Evolutionary conservation across 1,140 invertebrate species (phyloP), one percentile per base, ranked within the genome.

Genomic region (Neocloeon triangulifer): DNA sequence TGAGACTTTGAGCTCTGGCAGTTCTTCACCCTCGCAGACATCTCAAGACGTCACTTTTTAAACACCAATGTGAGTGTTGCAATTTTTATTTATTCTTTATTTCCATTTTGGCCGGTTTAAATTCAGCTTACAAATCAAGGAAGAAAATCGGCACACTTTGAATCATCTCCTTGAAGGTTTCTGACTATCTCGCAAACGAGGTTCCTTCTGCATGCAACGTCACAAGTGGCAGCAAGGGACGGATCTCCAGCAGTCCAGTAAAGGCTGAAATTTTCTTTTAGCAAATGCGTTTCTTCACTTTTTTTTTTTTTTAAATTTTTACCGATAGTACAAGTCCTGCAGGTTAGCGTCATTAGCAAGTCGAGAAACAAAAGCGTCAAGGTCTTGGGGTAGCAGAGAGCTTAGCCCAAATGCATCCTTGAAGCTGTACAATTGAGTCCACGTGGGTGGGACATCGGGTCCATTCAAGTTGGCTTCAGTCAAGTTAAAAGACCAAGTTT

Each of bases 11-110:
- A 70, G 66, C 44, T 69, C 66, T 5, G 58, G 55, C 14, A 69
- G 66, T 51, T 70, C 68, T 4, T 66, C 56, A 41, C 63, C 61
- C 9, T n/a, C n/a, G n/a, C n/a, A n/a, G n/a, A n/a, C n/a, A n/a
- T n/a, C n/a, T n/a, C n/a, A n/a, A n/a, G n/a, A n/a, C n/a, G n/a
- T n/a, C n/a, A n/a, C n/a, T n/a, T n/a, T n/a, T n/a, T n/a, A n/a
- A n/a, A n/a, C n/a, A n/a, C n/a, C n/a, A n/a, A n/a, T n/a, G n/a
- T n/a, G n/a, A n/a, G n/a, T n/a, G n/a, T n/a, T n/a, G n/a, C n/a
- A n/a, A n/a, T n/a, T n/a, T n/a, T n/a, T n/a, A n/a, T n/a, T n/a
- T n/a, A n/a, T n/a, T n/a, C n/a, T n/a, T n/a, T n/a, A n/a, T n/a
- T n/a, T n/a, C n/a, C n/a, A n/a, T n/a, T n/a, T n/a, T n/a, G n/a